Base-by-base conservation (phyloP, 1,140 invertebrate genomes). In the Drosophila sucinea region DNA sequence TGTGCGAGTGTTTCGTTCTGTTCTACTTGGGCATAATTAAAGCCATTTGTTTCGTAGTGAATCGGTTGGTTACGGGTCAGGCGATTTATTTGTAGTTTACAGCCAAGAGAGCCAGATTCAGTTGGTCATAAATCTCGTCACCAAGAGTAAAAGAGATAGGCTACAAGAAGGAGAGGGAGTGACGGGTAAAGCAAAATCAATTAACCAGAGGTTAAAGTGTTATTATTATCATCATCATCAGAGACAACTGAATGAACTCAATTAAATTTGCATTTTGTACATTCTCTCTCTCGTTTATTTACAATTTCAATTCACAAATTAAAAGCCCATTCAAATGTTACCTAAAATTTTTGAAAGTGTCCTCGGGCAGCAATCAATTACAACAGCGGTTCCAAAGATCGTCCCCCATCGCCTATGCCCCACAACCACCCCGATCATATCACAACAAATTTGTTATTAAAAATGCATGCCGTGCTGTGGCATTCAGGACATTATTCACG, bases 71-170 rank as follows among this genome's bases (percentile, higher is more conserved):
- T 62, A 67, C 17, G 57, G 81, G 81, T 85, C 77, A 77, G 60
- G 69, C 79, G 67, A 86, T 86, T 86, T 86, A 86, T 86, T 89
- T 73, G 30, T 79, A 71, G 76, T 87, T 87, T 62, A 72, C 73
- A 80, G 76, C 44, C 44, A 25, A 51, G 44, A 51, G 23, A 51
- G 44, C 23, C 23, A 51, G 1, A 47, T 25, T 77, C 82, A 69
- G 69, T 86, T 86, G 83, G 61, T 79, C 79, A 79, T 82, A 51
- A 83, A 33, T 60, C 44, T 60, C 44, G 54, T 23, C 32, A 35
- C 17, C 7, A 17, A 25, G 32, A 51, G 44, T 51, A n/a, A 51
- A n/a, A 27, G 23, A 8, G 44, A 27, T 8, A 27, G 4, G 7
- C 1, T 2, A 3, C 27, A 10, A 41, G 40, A 40, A 1, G 5